Percentiles rank a stretch among this genome's conserved stretches.
Conservation (phyloP, 2,797 vertebrate species). For the Acestrorhynchus altus region DNA sequence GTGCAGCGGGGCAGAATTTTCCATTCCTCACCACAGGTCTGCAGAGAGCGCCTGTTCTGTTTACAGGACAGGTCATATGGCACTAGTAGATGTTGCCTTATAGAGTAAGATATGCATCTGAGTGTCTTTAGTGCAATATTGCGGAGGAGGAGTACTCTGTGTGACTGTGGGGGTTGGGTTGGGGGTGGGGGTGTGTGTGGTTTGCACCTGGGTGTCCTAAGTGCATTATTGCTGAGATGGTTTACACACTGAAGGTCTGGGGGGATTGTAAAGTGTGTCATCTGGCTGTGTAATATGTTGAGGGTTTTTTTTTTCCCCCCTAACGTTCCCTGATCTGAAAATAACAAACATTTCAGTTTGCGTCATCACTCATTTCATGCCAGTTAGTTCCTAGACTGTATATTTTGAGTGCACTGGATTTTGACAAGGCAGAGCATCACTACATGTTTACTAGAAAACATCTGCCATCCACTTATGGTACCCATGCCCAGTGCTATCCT, state of each 20-base stretch:
- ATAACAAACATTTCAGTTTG: background rate
- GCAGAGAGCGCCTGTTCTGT: constrained; percentile 53
- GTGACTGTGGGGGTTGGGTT: constrained; percentile 6
- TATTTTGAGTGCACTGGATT: background rate
- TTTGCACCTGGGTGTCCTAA: constrained; percentile 49
- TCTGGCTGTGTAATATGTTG: background rate
- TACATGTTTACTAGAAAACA: constrained; percentile 9
- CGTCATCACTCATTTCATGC: constrained; percentile 9
- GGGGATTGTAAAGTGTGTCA: constrained; percentile 5
- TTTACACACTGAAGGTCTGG: constrained; percentile 27
- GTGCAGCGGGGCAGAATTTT: constrained; percentile 55
- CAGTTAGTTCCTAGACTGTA: background rate
- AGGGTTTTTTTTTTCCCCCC: background rate
- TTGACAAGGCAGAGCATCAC: background rate
- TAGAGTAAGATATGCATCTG: constrained; percentile 58
- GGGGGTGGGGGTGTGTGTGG: constrained; percentile 15
- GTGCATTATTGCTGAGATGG: constrained; percentile 16
- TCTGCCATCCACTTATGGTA: background rate
- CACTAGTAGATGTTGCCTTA: constrained; percentile 55
- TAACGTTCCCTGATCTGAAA: background rate
- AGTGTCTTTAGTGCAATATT: constrained; percentile 36
- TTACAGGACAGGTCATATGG: constrained; percentile 51
- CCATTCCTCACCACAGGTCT: constrained; percentile 55
- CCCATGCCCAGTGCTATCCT: constrained; percentile 2
- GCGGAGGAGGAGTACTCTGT: constrained; percentile 39